Base-by-base conservation (phyloP, 2,797 vertebrate genomes). In the Myiothlypis chrysogaster region DNA sequence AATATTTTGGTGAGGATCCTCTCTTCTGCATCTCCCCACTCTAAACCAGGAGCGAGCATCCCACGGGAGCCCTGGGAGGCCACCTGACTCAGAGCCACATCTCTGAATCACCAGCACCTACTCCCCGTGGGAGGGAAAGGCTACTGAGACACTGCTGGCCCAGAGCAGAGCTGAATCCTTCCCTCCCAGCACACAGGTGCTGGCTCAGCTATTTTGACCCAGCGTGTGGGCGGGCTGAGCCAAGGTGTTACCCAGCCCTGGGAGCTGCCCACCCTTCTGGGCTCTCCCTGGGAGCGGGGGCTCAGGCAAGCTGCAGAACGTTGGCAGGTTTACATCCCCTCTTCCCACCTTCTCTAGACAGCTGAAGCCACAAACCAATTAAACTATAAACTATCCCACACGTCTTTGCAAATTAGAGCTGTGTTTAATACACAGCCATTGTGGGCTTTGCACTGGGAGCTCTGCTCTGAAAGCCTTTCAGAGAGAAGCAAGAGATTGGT, bases 91-190 rank as follows among this genome's bases (percentile, higher is more conserved):
- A 95, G 93, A 94, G 61, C 35, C 2, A 8, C 81, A n/a, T n/a
- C 86, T 90, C 83, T 96, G 94, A 95, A 93, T 97, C 95, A 96
- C 56, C 44, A 14, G 90, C 93, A 94, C 95, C 87, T 95, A 59
- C 95, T 94, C 81, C 66, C 70, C 0, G 83, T 91, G 87, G 95
- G 95, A 96, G 89, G 91, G 44, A 87, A 81, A 83, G 80, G 60
- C 27, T 60, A 73, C 3, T 16, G 60, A 93, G 89, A 14, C 87
- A 47, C 73, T 9, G 10, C 79, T 94, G 83, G 63, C 80, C 93
- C 44, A 6, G 11, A 87, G 39, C 83, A 94, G 76, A 66, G 77
- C 63, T 50, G 17, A 63, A 60, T 61, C n/a, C 14, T 44, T 88
- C 43, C 91, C 95, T 94, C 87, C 83, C 49, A n/a, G 0, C 77